phyloP scores from a whole-genome alignment of 2,888 invertebrate genomes.

The Coenonympha arcania region DNA sequence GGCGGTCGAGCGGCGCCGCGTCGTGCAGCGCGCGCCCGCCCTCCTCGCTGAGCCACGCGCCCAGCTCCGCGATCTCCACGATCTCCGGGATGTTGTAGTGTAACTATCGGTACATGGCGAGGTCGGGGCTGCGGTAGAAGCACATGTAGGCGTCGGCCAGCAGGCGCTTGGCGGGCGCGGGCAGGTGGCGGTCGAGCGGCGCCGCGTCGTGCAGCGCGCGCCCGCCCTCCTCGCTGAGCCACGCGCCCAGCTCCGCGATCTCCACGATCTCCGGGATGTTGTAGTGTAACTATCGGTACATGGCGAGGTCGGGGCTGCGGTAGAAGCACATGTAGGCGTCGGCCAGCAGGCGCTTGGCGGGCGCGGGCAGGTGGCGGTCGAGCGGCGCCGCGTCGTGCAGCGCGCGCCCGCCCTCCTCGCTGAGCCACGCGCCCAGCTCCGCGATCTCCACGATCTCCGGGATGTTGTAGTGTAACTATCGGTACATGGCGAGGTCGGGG shows the following conservation, averaged over 20 bases:
- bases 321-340: constrained; percentile 99
- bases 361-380: constrained; percentile 86
- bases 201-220: constrained; percentile 78
- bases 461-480: no score
- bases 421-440: no score
- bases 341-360: constrained; percentile 89
- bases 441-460: no score
- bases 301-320: constrained; percentile 93
- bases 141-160: constrained; percentile 98
- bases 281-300: constrained; percentile 94
- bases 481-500: no score
- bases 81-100: no score
- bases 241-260: constrained; percentile 87
- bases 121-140: constrained; percentile 95
- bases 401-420: constrained; percentile 83
- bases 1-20: not conserved
- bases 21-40: no score
- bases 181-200: constrained; percentile 83
- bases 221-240: constrained; percentile 88
- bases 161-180: constrained; percentile 88
- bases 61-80: no score
- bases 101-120: constrained; percentile 94
- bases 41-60: no score
- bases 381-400: constrained; percentile 79
- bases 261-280: constrained; percentile 96